These are phyloP conservation scores for Protonemura montana DNA, from an alignment of 2,888 invertebrate genomes.

Conservation along the genomic window DNA sequence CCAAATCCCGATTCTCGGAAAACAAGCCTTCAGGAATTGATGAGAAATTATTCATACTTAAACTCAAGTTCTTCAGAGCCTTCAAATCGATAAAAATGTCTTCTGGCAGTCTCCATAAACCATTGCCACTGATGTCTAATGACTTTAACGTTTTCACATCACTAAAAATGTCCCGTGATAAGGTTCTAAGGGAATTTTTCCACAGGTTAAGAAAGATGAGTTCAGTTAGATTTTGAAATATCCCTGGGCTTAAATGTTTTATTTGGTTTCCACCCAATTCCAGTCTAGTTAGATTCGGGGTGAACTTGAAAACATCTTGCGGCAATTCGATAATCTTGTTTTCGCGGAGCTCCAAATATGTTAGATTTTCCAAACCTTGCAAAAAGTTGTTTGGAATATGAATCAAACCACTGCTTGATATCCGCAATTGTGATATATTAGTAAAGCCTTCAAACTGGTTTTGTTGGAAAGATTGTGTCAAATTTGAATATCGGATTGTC, in stretches of 20 bases:
- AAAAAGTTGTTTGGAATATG: constrained; percentile 70
- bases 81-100: constrained; percentile 69
- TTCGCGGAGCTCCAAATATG: constrained; percentile 69
- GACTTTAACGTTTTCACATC: constrained; percentile 69
- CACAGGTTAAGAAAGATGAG: constrained; percentile 71
- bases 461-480: constrained; percentile 65
- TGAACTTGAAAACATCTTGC: constrained; percentile 64
- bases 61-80: constrained; percentile 69
- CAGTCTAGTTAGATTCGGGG: constrained; percentile 66
- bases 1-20: constrained; percentile 63
- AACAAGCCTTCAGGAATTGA: constrained; percentile 70
- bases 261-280: constrained; percentile 75
- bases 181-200: constrained; percentile 71
- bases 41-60: constrained; percentile 73
- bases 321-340: constrained; percentile 66
- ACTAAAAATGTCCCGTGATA: constrained; percentile 69
- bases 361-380: constrained; percentile 66
- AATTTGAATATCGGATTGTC: constrained; percentile 56
- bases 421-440: constrained; percentile 63
- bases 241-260: constrained; percentile 65
- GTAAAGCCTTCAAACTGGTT: constrained; percentile 67
- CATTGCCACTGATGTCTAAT: constrained; percentile 74
- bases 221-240: constrained; percentile 69
- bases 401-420: constrained; percentile 69
- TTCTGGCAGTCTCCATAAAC: constrained; percentile 67